Percentiles rank a stretch among this genome's conserved stretches.
phyloP scores from a whole-genome alignment of 2,888 invertebrate species.

The Spisula subtruncata region DNA sequence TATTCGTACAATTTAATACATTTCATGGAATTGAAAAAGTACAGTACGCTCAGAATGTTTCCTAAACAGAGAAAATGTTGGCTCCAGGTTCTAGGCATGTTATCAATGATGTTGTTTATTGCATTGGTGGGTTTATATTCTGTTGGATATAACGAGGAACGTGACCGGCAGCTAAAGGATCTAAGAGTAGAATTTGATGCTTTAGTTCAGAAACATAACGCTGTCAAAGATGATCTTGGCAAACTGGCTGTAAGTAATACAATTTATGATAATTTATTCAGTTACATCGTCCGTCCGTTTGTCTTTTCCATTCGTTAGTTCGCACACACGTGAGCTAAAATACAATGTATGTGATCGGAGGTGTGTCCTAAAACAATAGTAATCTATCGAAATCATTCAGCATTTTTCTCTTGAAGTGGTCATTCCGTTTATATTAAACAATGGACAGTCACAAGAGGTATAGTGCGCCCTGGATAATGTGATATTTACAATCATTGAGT shows the following conservation, averaged over 20 bases:
- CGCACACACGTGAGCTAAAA: too few relatives aligned
- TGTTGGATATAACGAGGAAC: not conserved
- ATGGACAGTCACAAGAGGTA: too few relatives aligned
- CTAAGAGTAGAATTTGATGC: not conserved
- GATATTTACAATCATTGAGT: too few relatives aligned
- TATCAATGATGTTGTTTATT: not conserved
- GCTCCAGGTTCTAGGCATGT: not conserved
- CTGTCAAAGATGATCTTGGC: not conserved
- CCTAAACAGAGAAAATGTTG: constrained; percentile 6
- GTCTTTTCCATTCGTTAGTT: too few relatives aligned
- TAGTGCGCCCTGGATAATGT: too few relatives aligned
- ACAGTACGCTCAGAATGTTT: not conserved
- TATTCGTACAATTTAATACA: too few relatives aligned
- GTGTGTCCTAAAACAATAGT: too few relatives aligned
- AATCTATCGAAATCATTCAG: too few relatives aligned
- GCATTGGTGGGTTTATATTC: not conserved
- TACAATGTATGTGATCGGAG: too few relatives aligned
- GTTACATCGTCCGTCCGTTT: too few relatives aligned
- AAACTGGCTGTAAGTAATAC: not conserved
- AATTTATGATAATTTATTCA: not conserved
- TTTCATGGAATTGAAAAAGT: not conserved
- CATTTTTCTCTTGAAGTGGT: too few relatives aligned
- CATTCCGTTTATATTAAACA: too few relatives aligned
- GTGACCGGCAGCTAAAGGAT: not conserved
- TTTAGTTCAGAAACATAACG: not conserved